These are phyloP conservation scores for Aplidium turbinatum DNA, from an alignment of 23 tunicate genomes.

Conservation along the genomic window DNA sequence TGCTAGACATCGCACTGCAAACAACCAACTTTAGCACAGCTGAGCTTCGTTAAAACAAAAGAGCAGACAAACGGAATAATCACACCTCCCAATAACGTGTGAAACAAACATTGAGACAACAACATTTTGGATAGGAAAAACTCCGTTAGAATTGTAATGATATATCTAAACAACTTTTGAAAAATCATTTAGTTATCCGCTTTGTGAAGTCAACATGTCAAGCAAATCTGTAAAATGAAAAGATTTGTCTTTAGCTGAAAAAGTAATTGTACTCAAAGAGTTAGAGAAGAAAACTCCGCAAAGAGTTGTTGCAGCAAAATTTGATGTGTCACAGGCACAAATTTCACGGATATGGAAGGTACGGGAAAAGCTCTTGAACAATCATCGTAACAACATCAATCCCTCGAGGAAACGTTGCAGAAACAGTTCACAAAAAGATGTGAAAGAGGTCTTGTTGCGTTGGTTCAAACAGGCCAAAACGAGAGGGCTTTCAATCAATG, in stretches of 20 bases:
- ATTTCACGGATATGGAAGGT: slow-evolving; percentile 26
- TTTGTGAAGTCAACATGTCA: not conserved
- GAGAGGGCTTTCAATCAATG: slow-evolving; percentile 24
- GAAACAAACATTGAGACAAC: no score
- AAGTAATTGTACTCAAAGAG: not conserved
- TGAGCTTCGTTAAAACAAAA: no score
- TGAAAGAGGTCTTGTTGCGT: slow-evolving; percentile 31
- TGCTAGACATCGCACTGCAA: no score
- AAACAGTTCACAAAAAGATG: slow-evolving; percentile 23
- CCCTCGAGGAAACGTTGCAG: slow-evolving; percentile 29
- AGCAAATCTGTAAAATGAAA: not conserved
- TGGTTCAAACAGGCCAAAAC: slow-evolving; percentile 39
- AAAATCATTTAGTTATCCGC: no score
- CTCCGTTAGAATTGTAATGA: no score
- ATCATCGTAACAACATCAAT: slow-evolving; percentile 25
- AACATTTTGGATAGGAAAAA: no score
- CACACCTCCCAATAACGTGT: no score
- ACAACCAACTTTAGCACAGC: no score
- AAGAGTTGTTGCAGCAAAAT: slow-evolving; percentile 22
- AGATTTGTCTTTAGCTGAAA: not conserved
- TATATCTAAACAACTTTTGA: no score
- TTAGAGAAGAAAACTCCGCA: slow-evolving; percentile 8
- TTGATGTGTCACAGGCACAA: slow-evolving; percentile 18
- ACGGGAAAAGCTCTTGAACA: slow-evolving; percentile 16
- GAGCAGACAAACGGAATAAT: no score